Conservation (phyloP, 92 coral and sea anemone species). For the Desmophyllum pertusum region DNA sequence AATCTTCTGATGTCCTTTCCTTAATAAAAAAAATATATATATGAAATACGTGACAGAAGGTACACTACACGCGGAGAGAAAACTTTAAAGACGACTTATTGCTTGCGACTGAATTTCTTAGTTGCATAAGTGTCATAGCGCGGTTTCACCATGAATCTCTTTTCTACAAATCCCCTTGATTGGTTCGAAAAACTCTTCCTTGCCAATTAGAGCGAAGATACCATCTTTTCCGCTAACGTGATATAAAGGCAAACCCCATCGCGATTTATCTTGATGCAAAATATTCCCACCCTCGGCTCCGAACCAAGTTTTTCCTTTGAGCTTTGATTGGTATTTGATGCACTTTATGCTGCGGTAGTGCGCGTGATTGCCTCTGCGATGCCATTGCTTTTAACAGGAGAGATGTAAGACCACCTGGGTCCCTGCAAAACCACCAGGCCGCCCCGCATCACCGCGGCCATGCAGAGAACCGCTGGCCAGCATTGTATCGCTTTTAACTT, state of each 20-base stretch:
- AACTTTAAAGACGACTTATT: neutral
- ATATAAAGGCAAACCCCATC: neutral
- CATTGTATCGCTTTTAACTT: too few species aligned
- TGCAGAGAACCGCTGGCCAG: too few species aligned
- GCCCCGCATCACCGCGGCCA: too few species aligned
- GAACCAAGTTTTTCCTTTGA: neutral
- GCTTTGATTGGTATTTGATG: neutral
- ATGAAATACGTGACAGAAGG: too few species aligned
- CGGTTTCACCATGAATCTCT: too few species aligned
- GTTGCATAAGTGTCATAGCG: neutral
- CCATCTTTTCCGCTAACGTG: neutral
- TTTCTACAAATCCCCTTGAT: too few species aligned
- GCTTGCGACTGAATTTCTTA: neutral
- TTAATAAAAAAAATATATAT: neutral
- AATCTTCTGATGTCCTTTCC: conserved; percentile 99
- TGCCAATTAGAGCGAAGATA: too few species aligned
- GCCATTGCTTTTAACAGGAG: too few species aligned
- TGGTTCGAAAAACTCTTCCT: too few species aligned
- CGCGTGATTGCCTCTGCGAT: too few species aligned
- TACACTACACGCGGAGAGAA: neutral
- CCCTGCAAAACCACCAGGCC: too few species aligned
- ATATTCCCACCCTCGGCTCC: neutral
- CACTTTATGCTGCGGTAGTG: neutral
- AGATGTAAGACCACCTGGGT: too few species aligned
- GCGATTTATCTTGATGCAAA: neutral